Evolutionary conservation across 2,797 vertebrate species (phyloP).

Genomic region (Acanthurus tractus): DNA sequence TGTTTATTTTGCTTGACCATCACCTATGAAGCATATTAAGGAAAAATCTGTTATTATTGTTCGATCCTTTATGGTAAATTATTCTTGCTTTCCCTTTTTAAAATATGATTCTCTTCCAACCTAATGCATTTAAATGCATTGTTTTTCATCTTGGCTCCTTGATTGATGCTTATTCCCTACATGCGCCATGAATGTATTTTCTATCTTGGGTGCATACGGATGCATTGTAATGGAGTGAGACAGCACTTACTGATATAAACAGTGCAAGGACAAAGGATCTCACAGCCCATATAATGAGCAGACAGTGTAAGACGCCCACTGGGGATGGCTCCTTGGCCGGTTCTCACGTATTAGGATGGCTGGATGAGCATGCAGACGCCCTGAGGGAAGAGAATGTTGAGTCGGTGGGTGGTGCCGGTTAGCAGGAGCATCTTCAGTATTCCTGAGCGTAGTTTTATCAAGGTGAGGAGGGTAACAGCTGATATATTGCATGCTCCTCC

Average conservation of each 20-base stretch:
- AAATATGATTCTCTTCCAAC: neutral
- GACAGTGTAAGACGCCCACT: constrained; percentile 54
- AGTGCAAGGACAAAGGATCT: constrained; percentile 60
- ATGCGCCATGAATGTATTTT: too few relatives aligned
- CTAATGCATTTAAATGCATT: neutral
- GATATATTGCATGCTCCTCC: constrained; percentile 27
- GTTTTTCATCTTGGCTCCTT: neutral
- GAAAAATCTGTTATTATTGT: too few relatives aligned
- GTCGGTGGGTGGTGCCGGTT: constrained; percentile 53
- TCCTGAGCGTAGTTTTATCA: constrained; percentile 20
- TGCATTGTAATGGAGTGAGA: constrained; percentile 46
- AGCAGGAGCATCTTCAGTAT: constrained; percentile 39
- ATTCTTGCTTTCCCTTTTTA: neutral
- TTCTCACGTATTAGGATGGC: constrained; percentile 62
- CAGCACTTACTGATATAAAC: constrained; percentile 41
- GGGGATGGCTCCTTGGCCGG: constrained; percentile 52
- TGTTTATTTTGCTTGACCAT: too few relatives aligned
- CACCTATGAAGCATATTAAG: too few relatives aligned
- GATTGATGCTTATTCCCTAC: neutral
- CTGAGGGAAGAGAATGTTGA: constrained; percentile 54
- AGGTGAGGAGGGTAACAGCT: constrained; percentile 12
- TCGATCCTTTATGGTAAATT: neutral
- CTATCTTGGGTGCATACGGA: neutral
- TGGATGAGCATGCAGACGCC: constrained; percentile 59
- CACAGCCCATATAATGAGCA: constrained; percentile 39